Conservation (phyloP, 1,140 invertebrate genomes). For the Magallana gigas region DNA sequence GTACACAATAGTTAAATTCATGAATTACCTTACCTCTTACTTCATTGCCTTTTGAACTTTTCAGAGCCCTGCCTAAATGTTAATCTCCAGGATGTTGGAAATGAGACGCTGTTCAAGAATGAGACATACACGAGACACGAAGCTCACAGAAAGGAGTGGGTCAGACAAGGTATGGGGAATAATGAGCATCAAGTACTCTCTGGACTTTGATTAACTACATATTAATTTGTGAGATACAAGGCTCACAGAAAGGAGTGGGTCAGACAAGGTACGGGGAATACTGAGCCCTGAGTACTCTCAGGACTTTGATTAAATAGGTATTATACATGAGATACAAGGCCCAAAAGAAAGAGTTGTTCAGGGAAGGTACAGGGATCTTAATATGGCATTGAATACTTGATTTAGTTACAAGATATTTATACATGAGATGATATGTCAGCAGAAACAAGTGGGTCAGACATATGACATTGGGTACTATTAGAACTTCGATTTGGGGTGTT, state of each 20-base stretch:
- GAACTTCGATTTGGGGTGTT: neutral
- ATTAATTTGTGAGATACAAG: constrained; percentile 61
- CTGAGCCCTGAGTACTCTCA: neutral
- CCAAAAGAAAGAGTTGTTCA: constrained; percentile 77
- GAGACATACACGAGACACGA: constrained; percentile 72
- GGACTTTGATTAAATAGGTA: neutral
- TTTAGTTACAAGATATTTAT: too few relatives aligned
- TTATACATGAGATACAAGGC: constrained; percentile 65
- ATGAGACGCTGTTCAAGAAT: constrained; percentile 75
- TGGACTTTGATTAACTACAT: neutral
- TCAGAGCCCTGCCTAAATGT: constrained; percentile 78
- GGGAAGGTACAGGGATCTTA: constrained; percentile 71
- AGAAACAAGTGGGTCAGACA: too few relatives aligned
- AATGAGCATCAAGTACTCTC: neutral
- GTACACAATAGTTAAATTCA: neutral
- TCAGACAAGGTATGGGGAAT: constrained; percentile 73
- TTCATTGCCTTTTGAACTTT: constrained; percentile 37
- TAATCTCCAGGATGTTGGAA: constrained; percentile 70
- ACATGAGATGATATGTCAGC: too few relatives aligned
- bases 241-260: constrained; percentile 78
- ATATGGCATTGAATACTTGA: too few relatives aligned
- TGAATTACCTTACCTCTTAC: neutral
- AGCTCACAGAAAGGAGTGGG: constrained; percentile 77
- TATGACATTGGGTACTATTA: neutral
- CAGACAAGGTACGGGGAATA: constrained; percentile 71